phyloP scores from a whole-genome alignment of 2,888 invertebrate genomes.

The Clostera curtula region DNA sequence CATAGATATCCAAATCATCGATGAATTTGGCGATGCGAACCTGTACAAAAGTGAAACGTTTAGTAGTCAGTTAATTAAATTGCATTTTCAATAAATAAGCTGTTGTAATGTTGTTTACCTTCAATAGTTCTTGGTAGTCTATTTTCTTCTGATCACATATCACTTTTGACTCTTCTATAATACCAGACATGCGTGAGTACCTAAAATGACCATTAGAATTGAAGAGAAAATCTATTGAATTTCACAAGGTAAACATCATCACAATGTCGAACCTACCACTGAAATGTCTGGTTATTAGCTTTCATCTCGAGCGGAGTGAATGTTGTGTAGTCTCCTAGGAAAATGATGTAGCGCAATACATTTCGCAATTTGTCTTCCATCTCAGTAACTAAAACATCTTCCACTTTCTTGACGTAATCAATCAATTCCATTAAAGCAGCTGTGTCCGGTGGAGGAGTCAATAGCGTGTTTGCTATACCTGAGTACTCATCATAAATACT shows the following conservation, averaged over 20 bases:
- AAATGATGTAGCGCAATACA: conserved; percentile 83
- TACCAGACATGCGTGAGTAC: conserved; percentile 85
- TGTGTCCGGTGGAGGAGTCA: conserved; percentile 88
- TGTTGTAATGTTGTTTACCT: conserved; percentile 45
- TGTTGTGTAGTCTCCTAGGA: conserved; percentile 87
- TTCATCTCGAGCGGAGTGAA: conserved; percentile 91
- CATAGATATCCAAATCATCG: conserved; percentile 86
- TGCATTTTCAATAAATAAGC: too few species aligned
- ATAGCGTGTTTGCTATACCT: conserved; percentile 82
- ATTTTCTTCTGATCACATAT: conserved; percentile 87
- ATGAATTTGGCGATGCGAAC: conserved; percentile 85
- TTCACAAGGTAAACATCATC: too few species aligned
- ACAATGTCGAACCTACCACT: conserved; percentile 75
- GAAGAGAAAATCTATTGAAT: conserved; percentile 1
- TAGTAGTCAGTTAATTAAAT: too few species aligned
- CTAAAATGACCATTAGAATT: conserved; percentile 34
- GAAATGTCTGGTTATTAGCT: conserved; percentile 89
- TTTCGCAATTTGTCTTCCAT: conserved; percentile 85
- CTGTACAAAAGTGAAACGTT: conserved; percentile 21
- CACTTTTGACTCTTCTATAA: conserved; percentile 87
- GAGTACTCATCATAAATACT: conserved; percentile 91
- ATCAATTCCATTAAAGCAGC: conserved; percentile 89
- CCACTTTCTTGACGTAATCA: conserved; percentile 82
- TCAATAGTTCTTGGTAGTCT: conserved; percentile 89
- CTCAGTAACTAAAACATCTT: conserved; percentile 79